Evolutionary conservation across 2,888 invertebrate genomes (phyloP).

Genomic region (Drosophila ochracea): DNA sequence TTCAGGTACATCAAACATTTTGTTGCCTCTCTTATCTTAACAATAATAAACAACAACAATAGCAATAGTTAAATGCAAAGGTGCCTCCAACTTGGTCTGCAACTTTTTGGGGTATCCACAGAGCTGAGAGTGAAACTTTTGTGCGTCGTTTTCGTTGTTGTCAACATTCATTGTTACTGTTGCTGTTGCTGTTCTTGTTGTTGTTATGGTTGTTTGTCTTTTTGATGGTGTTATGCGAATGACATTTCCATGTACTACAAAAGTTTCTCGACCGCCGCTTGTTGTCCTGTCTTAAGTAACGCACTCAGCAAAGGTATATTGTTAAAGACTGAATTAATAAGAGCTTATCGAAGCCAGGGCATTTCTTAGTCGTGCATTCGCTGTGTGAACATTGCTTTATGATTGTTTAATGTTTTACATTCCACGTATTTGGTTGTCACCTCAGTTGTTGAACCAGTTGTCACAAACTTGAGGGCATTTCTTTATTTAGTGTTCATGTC

Average conservation of each 20-base stretch:
- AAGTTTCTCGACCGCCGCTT: slow-evolving; percentile 75
- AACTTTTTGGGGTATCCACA: slow-evolving; percentile 25
- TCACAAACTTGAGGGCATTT: slow-evolving; percentile 46
- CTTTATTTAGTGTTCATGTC: neutral
- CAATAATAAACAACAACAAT: slow-evolving; percentile 33
- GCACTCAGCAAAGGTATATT: neutral
- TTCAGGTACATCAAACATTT: slow-evolving; percentile 80
- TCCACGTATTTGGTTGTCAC: slow-evolving; percentile 67
- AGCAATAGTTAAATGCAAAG: slow-evolving; percentile 55
- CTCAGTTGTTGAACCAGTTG: slow-evolving; percentile 36
- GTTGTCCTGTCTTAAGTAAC: slow-evolving; percentile 51
- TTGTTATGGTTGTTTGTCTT: slow-evolving; percentile 33
- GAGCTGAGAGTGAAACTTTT: slow-evolving; percentile 66
- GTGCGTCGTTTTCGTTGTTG: slow-evolving; percentile 71
- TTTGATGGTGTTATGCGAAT: slow-evolving; percentile 73
- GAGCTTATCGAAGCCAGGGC: slow-evolving; percentile 1
- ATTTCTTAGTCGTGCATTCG: slow-evolving; percentile 16
- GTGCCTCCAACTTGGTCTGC: slow-evolving; percentile 74
- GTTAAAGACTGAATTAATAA: neutral
- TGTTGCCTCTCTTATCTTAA: slow-evolving; percentile 70
- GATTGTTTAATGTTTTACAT: slow-evolving; percentile 76
- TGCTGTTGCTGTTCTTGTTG: slow-evolving; percentile 6
- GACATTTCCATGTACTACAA: slow-evolving; percentile 80
- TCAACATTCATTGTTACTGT: slow-evolving; percentile 40
- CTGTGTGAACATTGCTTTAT: slow-evolving; percentile 77